Evolutionary conservation across 2,113 vertebrate species (phyloP), one percentile per base, ranked within the genome.

Genomic region (Hippocampus abdominalis): DNA sequence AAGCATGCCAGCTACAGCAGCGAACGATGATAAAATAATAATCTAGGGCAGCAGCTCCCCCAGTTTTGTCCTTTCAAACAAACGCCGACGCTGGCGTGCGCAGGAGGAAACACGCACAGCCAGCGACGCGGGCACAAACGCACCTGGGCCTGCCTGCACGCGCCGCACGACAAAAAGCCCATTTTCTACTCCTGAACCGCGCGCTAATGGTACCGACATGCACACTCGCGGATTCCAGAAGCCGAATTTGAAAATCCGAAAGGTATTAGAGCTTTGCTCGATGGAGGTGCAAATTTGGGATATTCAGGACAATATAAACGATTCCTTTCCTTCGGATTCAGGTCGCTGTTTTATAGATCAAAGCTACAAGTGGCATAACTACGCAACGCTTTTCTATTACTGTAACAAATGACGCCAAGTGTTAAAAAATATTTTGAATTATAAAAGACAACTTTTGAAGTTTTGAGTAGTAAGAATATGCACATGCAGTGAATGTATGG

Each of bases 21-120:
- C 76, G 59, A 75, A 76, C 81, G 60, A 66, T 83, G 83, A 93
- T 91, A 82, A 91, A 90, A 91, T 89, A 90, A 92, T 91, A 88
- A 93, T 92, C 88, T 90, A 88, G 91, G 89, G 73, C 91, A 91
- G 81, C 81, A 69, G 77, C 83, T 81, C 83, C 84, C 84, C 82
- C 57, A 16, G 36, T 70, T 73, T 75, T 71, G 39, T 79, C 27
- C 78, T 76, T 79, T 73, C 65, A 76, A 77, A 77, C 69, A 65
- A 81, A 65, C 71, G 68, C 18, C 46, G 54, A 68, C 66, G 72
- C 48, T 51, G 48, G n/a, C 56, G 60, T 48, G 27, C 66, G 49
- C 16, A 53, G 8, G 32, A 9, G 67, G 3, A 68, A 20, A 39
- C 54, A 48, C 64, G 49, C 27, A 70, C 23, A 71, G 23, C 36